Base-by-base conservation (phyloP, 2,888 invertebrate species). In the Eupithecia subfuscata region DNA sequence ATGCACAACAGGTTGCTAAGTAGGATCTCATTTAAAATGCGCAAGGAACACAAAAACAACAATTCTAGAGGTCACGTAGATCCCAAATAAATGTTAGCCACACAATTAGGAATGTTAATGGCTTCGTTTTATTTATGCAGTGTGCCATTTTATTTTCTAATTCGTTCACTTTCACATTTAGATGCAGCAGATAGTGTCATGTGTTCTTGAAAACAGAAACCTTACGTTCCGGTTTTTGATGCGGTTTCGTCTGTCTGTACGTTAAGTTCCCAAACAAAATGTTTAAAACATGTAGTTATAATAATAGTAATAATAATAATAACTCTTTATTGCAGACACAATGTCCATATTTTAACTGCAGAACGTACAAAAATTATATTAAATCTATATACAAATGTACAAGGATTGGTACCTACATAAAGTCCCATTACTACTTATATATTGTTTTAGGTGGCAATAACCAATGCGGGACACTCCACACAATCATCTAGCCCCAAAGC, bases 1-100 rank as follows among this genome's bases (percentile, higher is more conserved):
- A 37, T 56, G 68, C 48, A 70, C 52, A 76, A 77, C 77, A 77
- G 78, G 79, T 80, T 78, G 70, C 73, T 45, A 56, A 69, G 37
- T 65, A 74, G 77, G 70, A 80, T 74, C 80, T 78, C 72, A 74
- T 81, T 79, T 79, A 80, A 79, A 81, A 80, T 80, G 68, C 81
- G 77, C 75, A 75, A 76, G 79, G 78, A 81, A 79, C 69, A 74
- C 77, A 79, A 81, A 81, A 77, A 75, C 67, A 74, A 80, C 78
- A 75, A 78, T 48, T 74, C 43, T 78, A 75, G 78, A 81, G 81
- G 80, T 81, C 80, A 77, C 14, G 22, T 52, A 9, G 56, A 75
- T 81, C 80, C 81, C 79, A 81, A 79, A 70, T 71, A 76, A 75
- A 77, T 78, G 67, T 75, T 69, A 71, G 65, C 68, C 73, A 74